Evolutionary conservation across 2,888 invertebrate genomes (phyloP).

Genomic region (Globia sparganii): DNA sequence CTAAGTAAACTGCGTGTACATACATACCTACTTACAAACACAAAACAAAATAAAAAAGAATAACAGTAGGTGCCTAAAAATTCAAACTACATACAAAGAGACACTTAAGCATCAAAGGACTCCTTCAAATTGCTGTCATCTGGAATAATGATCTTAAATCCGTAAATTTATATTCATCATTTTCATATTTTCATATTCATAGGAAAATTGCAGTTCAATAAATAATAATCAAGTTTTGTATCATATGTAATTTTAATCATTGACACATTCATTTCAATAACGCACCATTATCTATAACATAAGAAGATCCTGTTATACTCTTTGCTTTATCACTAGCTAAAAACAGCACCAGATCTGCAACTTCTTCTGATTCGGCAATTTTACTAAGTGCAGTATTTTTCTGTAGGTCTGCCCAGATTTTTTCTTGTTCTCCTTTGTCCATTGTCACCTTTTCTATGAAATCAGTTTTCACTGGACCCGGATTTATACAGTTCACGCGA

Average conservation of each 20-base stretch:
- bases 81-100: slow-evolving; percentile 11
- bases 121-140: slow-evolving; percentile 6
- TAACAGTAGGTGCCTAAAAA: slow-evolving; percentile 2
- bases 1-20: background rate
- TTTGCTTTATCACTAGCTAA: slow-evolving; percentile 95
- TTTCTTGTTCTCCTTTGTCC: slow-evolving; percentile 45
- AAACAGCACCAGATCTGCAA: slow-evolving; percentile 95
- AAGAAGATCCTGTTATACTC: slow-evolving; percentile 94
- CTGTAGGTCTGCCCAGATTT: slow-evolving; percentile 43
- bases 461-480: slow-evolving; percentile 79
- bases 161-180: background rate
- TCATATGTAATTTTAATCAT: background rate
- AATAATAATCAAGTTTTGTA: slow-evolving; percentile 1
- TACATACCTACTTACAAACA: background rate
- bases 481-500: slow-evolving; percentile 95
- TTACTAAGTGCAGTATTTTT: slow-evolving; percentile 59
- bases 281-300: slow-evolving; percentile 96
- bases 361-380: slow-evolving; percentile 89
- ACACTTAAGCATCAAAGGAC: slow-evolving; percentile 15
- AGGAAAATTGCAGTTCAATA: slow-evolving; percentile 20
- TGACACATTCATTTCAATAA: slow-evolving; percentile 54
- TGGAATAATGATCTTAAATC: slow-evolving; percentile 36
- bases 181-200: too few species aligned
- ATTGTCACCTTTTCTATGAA: slow-evolving; percentile 61
- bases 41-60: background rate